Evolutionary conservation across 2,113 vertebrate species (phyloP).

Genomic region (Trematomus loennbergii): DNA sequence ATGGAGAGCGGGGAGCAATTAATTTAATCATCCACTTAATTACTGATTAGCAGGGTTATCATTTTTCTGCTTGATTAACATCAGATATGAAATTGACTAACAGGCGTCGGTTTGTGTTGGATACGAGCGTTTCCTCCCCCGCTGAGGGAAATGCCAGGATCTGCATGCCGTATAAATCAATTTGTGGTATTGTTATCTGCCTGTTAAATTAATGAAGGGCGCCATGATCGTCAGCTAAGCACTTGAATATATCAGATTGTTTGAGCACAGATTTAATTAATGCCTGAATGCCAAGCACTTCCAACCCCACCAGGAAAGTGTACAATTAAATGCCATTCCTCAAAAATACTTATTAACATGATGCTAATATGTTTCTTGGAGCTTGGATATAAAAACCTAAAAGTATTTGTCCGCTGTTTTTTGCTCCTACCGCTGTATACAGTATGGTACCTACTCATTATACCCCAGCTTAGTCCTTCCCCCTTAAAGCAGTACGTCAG

Average conservation of each 20-base stretch:
- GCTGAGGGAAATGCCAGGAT: slow-evolving; percentile 8
- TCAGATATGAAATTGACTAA: slow-evolving; percentile 48
- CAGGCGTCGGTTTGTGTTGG: slow-evolving; percentile 24
- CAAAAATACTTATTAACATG: no score
- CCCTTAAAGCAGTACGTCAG: slow-evolving; percentile 41
- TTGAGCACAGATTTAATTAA: slow-evolving; percentile 40
- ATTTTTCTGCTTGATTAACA: slow-evolving; percentile 44
- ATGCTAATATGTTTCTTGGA: no score
- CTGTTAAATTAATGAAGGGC: slow-evolving; percentile 41
- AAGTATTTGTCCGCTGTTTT: no score
- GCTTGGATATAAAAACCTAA: no score
- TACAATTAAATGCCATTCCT: not conserved
- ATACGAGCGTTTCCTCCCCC: slow-evolving; percentile 1
- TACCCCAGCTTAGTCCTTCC: slow-evolving; percentile 12
- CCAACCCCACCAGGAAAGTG: not conserved
- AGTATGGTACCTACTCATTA: not conserved
- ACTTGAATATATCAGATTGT: not conserved
- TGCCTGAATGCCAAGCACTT: slow-evolving; percentile 1
- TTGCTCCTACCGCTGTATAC: not conserved
- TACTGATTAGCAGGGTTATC: slow-evolving; percentile 50
- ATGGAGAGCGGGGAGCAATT: slow-evolving; percentile 37
- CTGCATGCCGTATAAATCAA: not conserved
- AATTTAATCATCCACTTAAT: slow-evolving; percentile 57
- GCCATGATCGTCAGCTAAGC: slow-evolving; percentile 47
- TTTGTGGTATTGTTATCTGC: slow-evolving; percentile 31